Base-by-base conservation (phyloP, 2,888 invertebrate genomes). In the Pharmacophagus antenor region DNA sequence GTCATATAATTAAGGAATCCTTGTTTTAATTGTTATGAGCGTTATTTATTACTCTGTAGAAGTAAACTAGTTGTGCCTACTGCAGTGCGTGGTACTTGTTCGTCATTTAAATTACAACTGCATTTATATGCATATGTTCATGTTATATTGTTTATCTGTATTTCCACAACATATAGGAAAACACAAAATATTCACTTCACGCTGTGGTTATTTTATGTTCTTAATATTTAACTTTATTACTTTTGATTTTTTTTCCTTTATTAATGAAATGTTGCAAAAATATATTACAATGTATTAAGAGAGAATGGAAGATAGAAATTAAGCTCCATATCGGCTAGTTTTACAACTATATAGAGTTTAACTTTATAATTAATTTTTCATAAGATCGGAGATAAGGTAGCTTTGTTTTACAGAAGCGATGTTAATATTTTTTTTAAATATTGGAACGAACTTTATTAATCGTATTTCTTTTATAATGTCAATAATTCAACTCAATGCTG, bases 1-100 rank as follows among this genome's bases (percentile, higher is more conserved):
- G 77, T 77, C 76, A 83, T 84, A 84, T 85, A 85, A 85, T 85
- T 87, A 86, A 83, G 76, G 73, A 79, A 78, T 79, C 76, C 79
- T 80, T 75, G 76, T 74, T 71, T 74, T 67, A 65, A 69, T 66
- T 65, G 65, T 62, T 56, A 62, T 56, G 66, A 53, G 44, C 63
- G 63, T 65, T 66, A 65, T 67, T 69, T 67, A 64, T 60, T 60
- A 46, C 54, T 41, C 58, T 46, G 49, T 49, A 41, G 47, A 56
- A 53, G 53, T 50, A 49, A 53, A 59, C 53, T 46, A 49, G 58
- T 59, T 50, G 49, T 31, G 56, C 46, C 17, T 46, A 12, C 44
- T 46, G 44, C 51, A 50, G 18, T 25, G 46, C 7, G 22, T 18
- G 47, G 46, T 23, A 12, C 18, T 44, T 0, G 18, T 44, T 44